phyloP scores from a whole-genome alignment of 2,113 vertebrate genomes.

The Tautogolabrus adspersus region DNA sequence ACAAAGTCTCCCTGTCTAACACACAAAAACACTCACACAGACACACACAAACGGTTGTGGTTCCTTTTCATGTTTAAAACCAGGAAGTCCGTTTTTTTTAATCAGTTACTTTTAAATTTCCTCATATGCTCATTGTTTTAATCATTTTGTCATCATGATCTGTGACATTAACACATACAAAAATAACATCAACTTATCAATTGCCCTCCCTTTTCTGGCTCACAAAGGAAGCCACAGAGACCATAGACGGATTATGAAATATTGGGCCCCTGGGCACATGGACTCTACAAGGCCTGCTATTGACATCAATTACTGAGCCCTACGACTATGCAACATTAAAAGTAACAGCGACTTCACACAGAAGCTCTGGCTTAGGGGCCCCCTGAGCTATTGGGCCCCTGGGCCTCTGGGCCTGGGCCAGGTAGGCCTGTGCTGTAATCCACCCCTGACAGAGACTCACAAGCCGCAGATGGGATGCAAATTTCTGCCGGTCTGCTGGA shows the following conservation, averaged over 20 bases:
- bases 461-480: slow-evolving; percentile 26
- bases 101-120: slow-evolving; percentile 40
- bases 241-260: too few relatives aligned
- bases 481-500: slow-evolving; percentile 25
- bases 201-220: slow-evolving; percentile 7
- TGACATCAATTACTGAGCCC: too few relatives aligned
- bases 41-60: slow-evolving; percentile 8
- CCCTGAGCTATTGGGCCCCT: too few relatives aligned
- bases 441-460: too few relatives aligned
- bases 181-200: slow-evolving; percentile 32
- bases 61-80: slow-evolving; percentile 36
- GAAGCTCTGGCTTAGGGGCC: too few relatives aligned
- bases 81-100: slow-evolving; percentile 15
- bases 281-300: too few relatives aligned
- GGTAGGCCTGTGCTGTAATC: too few relatives aligned
- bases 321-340: too few relatives aligned
- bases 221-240: slow-evolving; percentile 28
- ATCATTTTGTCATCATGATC: slow-evolving; percentile 43
- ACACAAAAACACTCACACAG: slow-evolving; percentile 4
- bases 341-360: too few relatives aligned
- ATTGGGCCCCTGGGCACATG: too few relatives aligned
- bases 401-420: too few relatives aligned
- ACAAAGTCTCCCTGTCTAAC: slow-evolving; percentile 13
- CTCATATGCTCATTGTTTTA: slow-evolving; percentile 13
- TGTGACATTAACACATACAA: slow-evolving; percentile 57